phyloP scores from a whole-genome alignment of 1,140 invertebrate genomes.

The Yoshiicerus persimilis region DNA sequence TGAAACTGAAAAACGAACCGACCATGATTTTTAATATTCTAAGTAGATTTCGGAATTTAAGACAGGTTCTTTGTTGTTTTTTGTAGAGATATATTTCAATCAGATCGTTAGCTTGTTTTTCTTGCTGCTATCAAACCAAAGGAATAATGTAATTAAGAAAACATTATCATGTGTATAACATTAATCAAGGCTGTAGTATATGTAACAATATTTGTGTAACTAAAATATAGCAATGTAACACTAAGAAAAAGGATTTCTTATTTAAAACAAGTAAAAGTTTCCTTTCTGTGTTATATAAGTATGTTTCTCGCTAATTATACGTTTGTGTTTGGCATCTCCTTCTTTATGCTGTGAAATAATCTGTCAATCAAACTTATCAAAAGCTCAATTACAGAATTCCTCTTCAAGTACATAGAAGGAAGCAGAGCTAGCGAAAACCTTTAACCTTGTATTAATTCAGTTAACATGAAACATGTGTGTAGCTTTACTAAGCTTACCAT shows the following conservation, averaged over 20 bases:
- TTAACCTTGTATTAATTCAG: not conserved
- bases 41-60: not conserved
- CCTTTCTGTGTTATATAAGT: not conserved
- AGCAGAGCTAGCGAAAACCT: not conserved
- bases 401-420: not conserved
- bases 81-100: not conserved
- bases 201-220: not conserved
- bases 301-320: not conserved
- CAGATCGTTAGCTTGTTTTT: not conserved
- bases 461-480: not conserved
- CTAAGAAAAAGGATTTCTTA: not conserved
- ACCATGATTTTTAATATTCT: not conserved
- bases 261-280: not conserved
- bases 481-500: not conserved
- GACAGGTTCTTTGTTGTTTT: no score
- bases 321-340: not conserved
- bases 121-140: not conserved
- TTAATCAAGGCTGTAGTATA: not conserved
- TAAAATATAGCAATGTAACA: not conserved
- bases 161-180: not conserved
- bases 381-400: not conserved
- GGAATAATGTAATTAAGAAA: not conserved
- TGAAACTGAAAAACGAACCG: not conserved
- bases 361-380: conserved; percentile 3
- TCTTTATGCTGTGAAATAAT: not conserved